Evolutionary conservation across 2,888 invertebrate genomes (phyloP), one percentile per base, ranked within the genome.

Genomic region (Cerastis leucographa): DNA sequence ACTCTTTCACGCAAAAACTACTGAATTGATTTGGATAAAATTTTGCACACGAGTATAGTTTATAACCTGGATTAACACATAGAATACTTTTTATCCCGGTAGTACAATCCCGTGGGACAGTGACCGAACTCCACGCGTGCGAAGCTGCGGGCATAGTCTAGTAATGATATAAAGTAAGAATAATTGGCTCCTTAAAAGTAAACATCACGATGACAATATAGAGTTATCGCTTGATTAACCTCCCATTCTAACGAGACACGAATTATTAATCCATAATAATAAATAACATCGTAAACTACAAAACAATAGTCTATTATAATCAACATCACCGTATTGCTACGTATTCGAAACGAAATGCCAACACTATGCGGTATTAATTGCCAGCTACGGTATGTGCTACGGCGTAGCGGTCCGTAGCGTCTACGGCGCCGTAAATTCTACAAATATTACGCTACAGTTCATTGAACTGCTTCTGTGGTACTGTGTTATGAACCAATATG

Each of bases 371-470:
- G 76, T 69, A 80, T 80, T 85, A 87, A 81, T 86, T 85, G 79
- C 64, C 78, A 49, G 79, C 81, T 80, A 79, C 80, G 74, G 67
- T 76, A 70, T 81, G 79, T 86, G 75, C 87, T 87, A 87, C 87
- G 87, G 76, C 87, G 87, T 87, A 87, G 85, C 85, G 71, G 54
- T 59, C 56, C 84, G 86, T 82, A 86, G 71, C 82, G 73, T 75
- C 84, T 80, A 79, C 73, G 68, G 67, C 74, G 73, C 76, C 42
- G 81, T 83, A 81, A 84, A 78, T 83, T 86, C 82, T 76, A 81
- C 86, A 80, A 83, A 83, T 79, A 81, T 81, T 85, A 79, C 76
- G 72, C 56, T 78, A 74, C 71, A 78, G 81, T 86, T 86, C 83
- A 83, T 86, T 81, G 85, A 76, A 76, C 81, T 81, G 64, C 69